Base-by-base conservation (phyloP, 2,888 invertebrate genomes). In the Aporophyla nigra region DNA sequence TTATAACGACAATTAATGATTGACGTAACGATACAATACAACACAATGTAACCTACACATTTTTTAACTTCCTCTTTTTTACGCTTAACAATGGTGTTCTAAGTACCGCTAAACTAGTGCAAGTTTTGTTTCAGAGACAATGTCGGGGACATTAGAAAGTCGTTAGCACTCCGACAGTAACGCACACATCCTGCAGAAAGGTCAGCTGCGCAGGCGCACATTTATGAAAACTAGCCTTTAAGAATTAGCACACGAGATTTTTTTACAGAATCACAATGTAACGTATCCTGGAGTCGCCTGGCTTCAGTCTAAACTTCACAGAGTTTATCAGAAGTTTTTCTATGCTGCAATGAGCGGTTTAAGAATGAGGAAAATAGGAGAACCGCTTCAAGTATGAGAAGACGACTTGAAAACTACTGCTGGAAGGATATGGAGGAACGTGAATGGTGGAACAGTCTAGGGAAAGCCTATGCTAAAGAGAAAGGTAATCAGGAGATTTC, bases 141-240 rank as follows among this genome's bases (percentile, higher is more conserved):
- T 58, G 77, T 70, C 46, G 58, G 19, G 49, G 49, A 10, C 54
- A 70, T 82, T 82, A 80, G 82, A 77, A 80, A 80, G 82, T 82
- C 77, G 63, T 80, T 82, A 82, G 82, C 79, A 49, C 82, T 58
- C 24, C 49, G 40, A 40, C 58, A 46, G 63, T 43, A 80, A 77
- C 49, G 58, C 63, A 76, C 77, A 82, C 82, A 70, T 80, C 82
- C 80, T 80, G 77, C 70, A 53, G 49, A 77, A 70, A 65, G 77
- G 77, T 82, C 53, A 43, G 70, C 46, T 65, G 79, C 70, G 65
- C 58, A 58, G 27, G 77, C 82, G 82, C 70, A 14, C 33, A 12
- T n/a, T 61, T 81, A 24, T 49, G 58, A 43, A 70, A 70, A 63
- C 21, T n/a, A 27, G 59, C 53, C n/a, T 40, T 54, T 19, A 2